phyloP scores from a whole-genome alignment of 1,140 invertebrate species.

The Anastrepha ludens region DNA sequence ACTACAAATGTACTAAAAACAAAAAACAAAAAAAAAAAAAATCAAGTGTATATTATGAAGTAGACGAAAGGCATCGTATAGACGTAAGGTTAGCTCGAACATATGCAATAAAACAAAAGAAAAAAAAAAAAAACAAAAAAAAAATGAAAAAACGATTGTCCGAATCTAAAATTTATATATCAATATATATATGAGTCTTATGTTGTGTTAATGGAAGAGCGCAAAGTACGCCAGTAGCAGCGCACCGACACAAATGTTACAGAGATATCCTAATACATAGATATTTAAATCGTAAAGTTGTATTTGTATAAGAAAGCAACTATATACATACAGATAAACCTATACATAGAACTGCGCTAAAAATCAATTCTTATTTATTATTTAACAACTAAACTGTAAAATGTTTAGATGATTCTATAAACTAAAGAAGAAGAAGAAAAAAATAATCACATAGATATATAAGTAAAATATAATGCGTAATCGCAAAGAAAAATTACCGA shows the following conservation, averaged over 20 bases:
- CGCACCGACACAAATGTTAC: constrained; percentile 8
- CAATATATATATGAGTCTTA: background rate
- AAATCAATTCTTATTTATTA: constrained; percentile 42
- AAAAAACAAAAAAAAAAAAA: background rate
- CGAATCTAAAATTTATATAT: constrained; percentile 2
- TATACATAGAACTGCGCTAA: constrained; percentile 1
- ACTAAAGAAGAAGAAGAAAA: constrained; percentile 14
- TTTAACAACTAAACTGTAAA: constrained; percentile 33
- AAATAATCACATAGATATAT: background rate
- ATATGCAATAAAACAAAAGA: background rate
- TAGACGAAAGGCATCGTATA: background rate
- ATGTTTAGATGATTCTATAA: constrained; percentile 24
- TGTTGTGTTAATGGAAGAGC: background rate
- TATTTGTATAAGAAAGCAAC: background rate
- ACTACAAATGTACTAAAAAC: background rate
- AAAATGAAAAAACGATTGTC: background rate
- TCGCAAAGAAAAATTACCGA: background rate
- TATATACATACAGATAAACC: background rate
- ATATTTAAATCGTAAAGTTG: constrained; percentile 2
- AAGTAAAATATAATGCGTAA: constrained; percentile 25
- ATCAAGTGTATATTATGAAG: background rate
- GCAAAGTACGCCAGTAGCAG: background rate
- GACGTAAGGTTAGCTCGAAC: background rate
- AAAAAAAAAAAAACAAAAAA: background rate
- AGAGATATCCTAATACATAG: constrained; percentile 5